Evolutionary conservation across 2,888 invertebrate genomes (phyloP).

Genomic region (Leptogaster cylindrica): DNA sequence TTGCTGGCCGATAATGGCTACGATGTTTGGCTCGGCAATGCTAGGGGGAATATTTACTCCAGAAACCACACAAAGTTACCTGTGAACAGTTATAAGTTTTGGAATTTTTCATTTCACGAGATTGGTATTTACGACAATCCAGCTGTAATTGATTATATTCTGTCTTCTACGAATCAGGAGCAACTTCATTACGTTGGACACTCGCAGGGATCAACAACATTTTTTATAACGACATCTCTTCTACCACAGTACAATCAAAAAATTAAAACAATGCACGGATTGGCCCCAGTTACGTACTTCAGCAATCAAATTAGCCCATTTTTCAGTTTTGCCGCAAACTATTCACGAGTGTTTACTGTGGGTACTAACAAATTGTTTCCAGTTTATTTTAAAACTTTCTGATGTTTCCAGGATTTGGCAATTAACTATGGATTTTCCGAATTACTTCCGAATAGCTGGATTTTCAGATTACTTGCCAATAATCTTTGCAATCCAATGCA

Average conservation of each 20-base stretch:
- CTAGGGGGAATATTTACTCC: conserved; percentile 70
- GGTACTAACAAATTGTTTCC: not conserved
- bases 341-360: not conserved
- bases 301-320: conserved; percentile 64
- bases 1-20: conserved; percentile 64
- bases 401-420: not conserved
- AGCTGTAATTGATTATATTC: conserved; percentile 68
- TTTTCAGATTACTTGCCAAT: not conserved
- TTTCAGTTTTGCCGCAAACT: conserved; percentile 57
- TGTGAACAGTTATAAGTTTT: conserved; percentile 53
- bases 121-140: conserved; percentile 66
- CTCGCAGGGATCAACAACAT: conserved; percentile 66
- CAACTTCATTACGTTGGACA: conserved; percentile 69
- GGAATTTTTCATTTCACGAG: conserved; percentile 67
- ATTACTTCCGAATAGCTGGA: not conserved
- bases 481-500: not conserved
- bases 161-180: conserved; percentile 60
- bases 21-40: conserved; percentile 71
- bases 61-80: conserved; percentile 62
- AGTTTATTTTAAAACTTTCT: not conserved
- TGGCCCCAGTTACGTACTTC: conserved; percentile 74
- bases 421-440: conserved; percentile 8
- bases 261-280: conserved; percentile 61
- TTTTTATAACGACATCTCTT: conserved; percentile 61
- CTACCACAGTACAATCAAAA: conserved; percentile 63